phyloP scores from a whole-genome alignment of 2,888 invertebrate species.

The Malthinus flaveolus region DNA sequence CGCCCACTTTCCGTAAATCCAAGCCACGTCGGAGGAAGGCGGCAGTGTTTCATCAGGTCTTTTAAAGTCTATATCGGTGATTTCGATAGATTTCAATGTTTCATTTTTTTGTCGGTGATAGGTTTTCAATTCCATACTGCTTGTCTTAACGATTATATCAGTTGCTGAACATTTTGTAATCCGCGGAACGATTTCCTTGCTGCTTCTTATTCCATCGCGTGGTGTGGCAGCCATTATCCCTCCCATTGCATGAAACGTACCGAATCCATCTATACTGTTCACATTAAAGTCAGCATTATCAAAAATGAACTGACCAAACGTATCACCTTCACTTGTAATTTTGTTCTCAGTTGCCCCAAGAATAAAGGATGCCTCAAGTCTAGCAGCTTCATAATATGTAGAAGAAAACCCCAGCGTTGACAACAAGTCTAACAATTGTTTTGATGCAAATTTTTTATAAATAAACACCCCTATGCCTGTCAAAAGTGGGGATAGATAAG shows the following conservation, averaged over 20 bases:
- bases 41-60: background rate
- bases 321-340: background rate
- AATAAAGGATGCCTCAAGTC: constrained; percentile 24
- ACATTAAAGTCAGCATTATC: constrained; percentile 33
- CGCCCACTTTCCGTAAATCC: background rate
- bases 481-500: background rate
- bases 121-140: background rate
- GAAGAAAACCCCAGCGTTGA: constrained; percentile 17
- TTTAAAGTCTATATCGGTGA: background rate
- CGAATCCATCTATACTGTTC: constrained; percentile 30
- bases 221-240: constrained; percentile 25
- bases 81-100: background rate
- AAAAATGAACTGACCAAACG: constrained; percentile 26
- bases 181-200: constrained; percentile 8
- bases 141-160: background rate
- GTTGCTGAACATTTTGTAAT: background rate
- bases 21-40: constrained; percentile 9
- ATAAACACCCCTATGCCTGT: background rate
- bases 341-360: background rate
- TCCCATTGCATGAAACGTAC: constrained; percentile 34
- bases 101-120: constrained; percentile 1
- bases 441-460: constrained; percentile 24
- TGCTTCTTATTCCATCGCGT: constrained; percentile 1
- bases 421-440: background rate
- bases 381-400: constrained; percentile 22